Percentiles rank a stretch among this genome's conserved stretches.
These are phyloP conservation scores for Beroe forskalii DNA, from an alignment of 37 sponge, comb jelly and placozoan species.

Conservation along the genomic window DNA sequence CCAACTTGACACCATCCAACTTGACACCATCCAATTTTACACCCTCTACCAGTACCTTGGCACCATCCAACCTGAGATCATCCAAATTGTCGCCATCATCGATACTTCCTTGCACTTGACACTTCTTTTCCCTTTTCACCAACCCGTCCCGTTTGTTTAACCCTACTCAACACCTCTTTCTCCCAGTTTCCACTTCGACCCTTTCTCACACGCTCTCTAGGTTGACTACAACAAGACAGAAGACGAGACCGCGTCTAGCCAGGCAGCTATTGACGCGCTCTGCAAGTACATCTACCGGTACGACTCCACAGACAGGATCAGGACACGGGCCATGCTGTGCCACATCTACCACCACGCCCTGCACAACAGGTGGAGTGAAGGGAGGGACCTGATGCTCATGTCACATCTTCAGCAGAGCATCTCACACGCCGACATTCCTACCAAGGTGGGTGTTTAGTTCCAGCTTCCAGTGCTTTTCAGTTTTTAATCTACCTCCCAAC, in stretches of 20 bases:
- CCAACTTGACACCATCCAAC: too few species aligned
- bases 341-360: slow-evolving; percentile 94
- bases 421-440: slow-evolving; percentile 81
- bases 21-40: too few species aligned
- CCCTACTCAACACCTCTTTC: neutral
- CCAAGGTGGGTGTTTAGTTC: slow-evolving; percentile 80
- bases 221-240: slow-evolving; percentile 32
- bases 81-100: too few species aligned
- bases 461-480: too few species aligned
- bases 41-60: too few species aligned
- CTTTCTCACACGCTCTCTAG: slow-evolving; percentile 50
- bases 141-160: too few species aligned
- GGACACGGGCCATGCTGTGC: slow-evolving; percentile 88
- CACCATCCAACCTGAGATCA: too few species aligned
- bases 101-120: too few species aligned
- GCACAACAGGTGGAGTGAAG: slow-evolving; percentile 89
- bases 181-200: neutral
- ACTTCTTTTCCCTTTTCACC: too few species aligned
- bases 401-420: slow-evolving; percentile 94
- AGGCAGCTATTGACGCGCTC: neutral
- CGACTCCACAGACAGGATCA: slow-evolving; percentile 70
- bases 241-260: neutral
- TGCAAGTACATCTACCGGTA: slow-evolving; percentile 57
- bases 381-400: slow-evolving; percentile 91
- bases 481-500: too few species aligned